These are phyloP conservation scores for Entelurus aequoreus DNA, from an alignment of 2,113 vertebrate genomes.

Conservation along the genomic window DNA sequence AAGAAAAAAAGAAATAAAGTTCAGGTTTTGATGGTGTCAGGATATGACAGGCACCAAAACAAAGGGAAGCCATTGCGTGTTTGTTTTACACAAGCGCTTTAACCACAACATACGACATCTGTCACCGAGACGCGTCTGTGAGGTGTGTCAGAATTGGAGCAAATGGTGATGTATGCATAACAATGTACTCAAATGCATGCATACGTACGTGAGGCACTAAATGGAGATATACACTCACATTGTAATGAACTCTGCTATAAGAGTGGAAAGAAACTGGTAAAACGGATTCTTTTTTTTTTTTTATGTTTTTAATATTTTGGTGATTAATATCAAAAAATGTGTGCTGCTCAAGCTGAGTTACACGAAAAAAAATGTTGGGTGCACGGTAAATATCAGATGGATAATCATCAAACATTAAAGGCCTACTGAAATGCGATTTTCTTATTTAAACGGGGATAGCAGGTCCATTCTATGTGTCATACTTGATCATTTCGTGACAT, in stretches of 20 bases:
- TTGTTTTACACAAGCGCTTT: constrained; percentile 59
- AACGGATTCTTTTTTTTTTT: no score
- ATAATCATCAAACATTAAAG: no score
- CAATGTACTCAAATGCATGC: constrained; percentile 13
- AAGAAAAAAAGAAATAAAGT: neutral
- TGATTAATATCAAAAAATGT: no score
- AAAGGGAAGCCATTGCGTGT: constrained; percentile 58
- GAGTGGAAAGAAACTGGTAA: neutral
- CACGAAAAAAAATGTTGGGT: no score
- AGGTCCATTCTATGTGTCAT: no score
- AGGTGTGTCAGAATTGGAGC: constrained; percentile 20
- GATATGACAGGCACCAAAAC: constrained; percentile 68
- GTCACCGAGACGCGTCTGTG: constrained; percentile 28
- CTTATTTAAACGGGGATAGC: no score
- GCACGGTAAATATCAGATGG: no score
- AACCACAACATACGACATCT: constrained; percentile 58
- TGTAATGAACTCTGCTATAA: neutral
- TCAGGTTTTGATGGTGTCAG: constrained; percentile 56
- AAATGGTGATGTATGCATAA: constrained; percentile 12
- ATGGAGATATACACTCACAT: neutral
- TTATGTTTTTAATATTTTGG: no score
- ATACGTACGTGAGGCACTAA: neutral
- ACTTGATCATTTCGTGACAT: no score
- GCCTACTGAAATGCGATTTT: no score
- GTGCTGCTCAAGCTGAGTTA: no score